Percentiles rank a stretch among this genome's conserved stretches.
These are phyloP conservation scores for Eulithis prunata DNA, from an alignment of 2,888 invertebrate species.

Conservation along the genomic window DNA sequence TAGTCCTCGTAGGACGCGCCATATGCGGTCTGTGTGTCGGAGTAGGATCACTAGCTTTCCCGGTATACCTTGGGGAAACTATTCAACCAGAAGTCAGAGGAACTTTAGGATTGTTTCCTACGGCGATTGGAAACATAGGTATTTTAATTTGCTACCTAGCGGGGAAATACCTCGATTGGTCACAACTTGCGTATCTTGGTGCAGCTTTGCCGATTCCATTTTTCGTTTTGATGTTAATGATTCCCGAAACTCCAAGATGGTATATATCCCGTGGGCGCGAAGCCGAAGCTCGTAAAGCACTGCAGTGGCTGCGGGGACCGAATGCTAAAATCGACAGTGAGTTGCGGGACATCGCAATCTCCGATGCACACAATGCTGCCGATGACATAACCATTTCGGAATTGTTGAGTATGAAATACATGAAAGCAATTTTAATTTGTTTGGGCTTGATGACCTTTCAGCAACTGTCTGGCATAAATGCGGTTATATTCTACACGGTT, in stretches of 20 bases:
- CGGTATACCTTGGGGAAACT: slow-evolving; percentile 97
- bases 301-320: slow-evolving; percentile 93
- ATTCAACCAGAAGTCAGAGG: slow-evolving; percentile 96
- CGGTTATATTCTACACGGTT: slow-evolving; percentile 97
- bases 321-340: slow-evolving; percentile 91
- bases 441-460: slow-evolving; percentile 97
- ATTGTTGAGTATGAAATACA: slow-evolving; percentile 87
- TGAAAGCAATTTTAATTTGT: slow-evolving; percentile 92
- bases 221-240: slow-evolving; percentile 90
- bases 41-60: slow-evolving; percentile 93
- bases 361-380: slow-evolving; percentile 87
- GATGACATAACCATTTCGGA: slow-evolving; percentile 86
- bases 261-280: slow-evolving; percentile 91
- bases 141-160: slow-evolving; percentile 91
- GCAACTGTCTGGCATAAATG: slow-evolving; percentile 97
- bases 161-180: slow-evolving; percentile 93
- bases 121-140: slow-evolving; percentile 93
- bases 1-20: slow-evolving; percentile 91
- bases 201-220: slow-evolving; percentile 91
- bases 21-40: slow-evolving; percentile 95
- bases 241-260: slow-evolving; percentile 98
- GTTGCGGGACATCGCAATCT: slow-evolving; percentile 88
- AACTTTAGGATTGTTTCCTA: slow-evolving; percentile 93
- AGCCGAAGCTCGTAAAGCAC: slow-evolving; percentile 90
- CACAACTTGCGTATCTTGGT: slow-evolving; percentile 91